Percentiles rank a stretch among this genome's conserved stretches.
These are phyloP conservation scores for Rhinatrema bivittatum DNA, from an alignment of 2,797 vertebrate genomes.

Conservation along the genomic window DNA sequence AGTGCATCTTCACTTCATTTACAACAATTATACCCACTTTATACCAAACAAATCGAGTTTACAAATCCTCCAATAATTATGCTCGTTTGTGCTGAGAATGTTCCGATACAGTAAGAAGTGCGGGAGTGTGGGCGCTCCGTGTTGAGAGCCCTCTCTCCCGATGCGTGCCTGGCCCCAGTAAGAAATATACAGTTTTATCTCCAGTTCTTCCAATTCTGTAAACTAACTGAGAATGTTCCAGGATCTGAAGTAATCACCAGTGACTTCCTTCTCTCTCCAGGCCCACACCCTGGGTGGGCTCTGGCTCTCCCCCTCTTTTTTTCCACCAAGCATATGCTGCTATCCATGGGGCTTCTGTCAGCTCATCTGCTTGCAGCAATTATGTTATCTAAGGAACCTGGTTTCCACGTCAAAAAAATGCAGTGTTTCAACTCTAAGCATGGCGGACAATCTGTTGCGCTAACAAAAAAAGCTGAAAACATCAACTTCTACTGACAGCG, in stretches of 20 bases:
- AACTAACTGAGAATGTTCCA: constrained; percentile 33
- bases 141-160: constrained; percentile 17
- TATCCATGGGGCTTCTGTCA: constrained; percentile 63
- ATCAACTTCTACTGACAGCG: too few species aligned
- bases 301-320: constrained; percentile 5
- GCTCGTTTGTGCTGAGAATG: constrained; percentile 21
- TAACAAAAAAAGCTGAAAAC: too few species aligned
- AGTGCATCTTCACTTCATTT: constrained; percentile 17
- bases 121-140: constrained; percentile 8
- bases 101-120: background rate
- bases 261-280: background rate
- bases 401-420: constrained; percentile 18
- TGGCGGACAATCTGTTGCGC: constrained; percentile 27
- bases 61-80: constrained; percentile 34
- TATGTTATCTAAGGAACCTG: constrained; percentile 29
- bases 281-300: constrained; percentile 7
- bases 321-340: constrained; percentile 57
- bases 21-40: constrained; percentile 27
- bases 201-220: constrained; percentile 2
- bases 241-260: constrained; percentile 35
- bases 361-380: constrained; percentile 53
- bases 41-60: constrained; percentile 37
- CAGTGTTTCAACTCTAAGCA: constrained; percentile 38
- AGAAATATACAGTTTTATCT: too few species aligned
- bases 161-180: too few species aligned